phyloP scores from a whole-genome alignment of 1,140 invertebrate species.

The Polypedilum pembai region DNA sequence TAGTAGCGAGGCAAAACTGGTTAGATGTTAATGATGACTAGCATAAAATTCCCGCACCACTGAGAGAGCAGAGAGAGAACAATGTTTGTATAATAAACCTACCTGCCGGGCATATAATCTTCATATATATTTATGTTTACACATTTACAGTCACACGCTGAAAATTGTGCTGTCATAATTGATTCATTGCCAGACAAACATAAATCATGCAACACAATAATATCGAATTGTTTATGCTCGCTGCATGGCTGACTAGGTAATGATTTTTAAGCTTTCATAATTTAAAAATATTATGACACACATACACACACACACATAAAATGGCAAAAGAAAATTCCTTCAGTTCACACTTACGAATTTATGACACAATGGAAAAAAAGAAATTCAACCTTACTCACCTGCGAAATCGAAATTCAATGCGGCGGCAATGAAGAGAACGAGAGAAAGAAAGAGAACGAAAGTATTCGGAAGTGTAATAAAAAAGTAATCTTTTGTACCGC shows the following conservation, averaged over 20 bases:
- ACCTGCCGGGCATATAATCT: slow-evolving; percentile 4
- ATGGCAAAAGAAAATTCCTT: neutral
- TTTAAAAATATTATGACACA: no score
- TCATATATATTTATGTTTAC: neutral
- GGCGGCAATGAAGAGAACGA: neutral
- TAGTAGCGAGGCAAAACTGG: no score
- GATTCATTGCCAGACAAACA: slow-evolving; percentile 19
- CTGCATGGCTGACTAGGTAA: neutral
- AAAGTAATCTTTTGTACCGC: slow-evolving; percentile 27
- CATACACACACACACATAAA: neutral
- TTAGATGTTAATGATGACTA: neutral
- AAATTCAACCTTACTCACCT: neutral
- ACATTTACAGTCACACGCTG: slow-evolving; percentile 6
- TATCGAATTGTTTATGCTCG: neutral
- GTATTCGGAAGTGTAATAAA: slow-evolving; percentile 23
- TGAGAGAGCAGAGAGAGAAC: neutral
- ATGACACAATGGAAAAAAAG: neutral
- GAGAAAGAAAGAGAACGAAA: neutral
- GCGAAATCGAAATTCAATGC: neutral
- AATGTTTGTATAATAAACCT: neutral
- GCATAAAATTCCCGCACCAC: neutral
- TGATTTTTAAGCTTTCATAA: no score
- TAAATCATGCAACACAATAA: slow-evolving; percentile 16
- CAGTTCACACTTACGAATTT: neutral
- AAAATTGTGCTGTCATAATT: slow-evolving; percentile 27